phyloP scores from a whole-genome alignment of 2,888 invertebrate species.

The Drosophila histrio region DNA sequence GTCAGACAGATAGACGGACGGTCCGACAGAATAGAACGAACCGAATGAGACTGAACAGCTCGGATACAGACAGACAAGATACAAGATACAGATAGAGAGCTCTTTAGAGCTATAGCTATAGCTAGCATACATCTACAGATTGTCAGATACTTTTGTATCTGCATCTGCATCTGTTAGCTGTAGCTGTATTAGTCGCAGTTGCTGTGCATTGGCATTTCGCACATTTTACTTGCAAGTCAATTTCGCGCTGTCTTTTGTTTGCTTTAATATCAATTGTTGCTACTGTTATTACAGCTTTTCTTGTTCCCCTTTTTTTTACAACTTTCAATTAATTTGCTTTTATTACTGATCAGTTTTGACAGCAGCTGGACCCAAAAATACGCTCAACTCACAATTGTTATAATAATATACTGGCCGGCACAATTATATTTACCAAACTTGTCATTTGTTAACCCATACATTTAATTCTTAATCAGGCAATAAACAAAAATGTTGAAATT shows the following conservation, averaged over 20 bases:
- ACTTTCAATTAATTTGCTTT: constrained; percentile 20
- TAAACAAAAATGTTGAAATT: too few species aligned
- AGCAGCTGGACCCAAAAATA: not conserved
- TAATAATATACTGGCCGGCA: too few species aligned
- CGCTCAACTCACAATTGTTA: too few species aligned
- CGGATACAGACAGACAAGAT: constrained; percentile 18
- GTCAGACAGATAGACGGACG: constrained; percentile 9
- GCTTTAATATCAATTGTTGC: constrained; percentile 38
- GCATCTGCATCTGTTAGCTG: constrained; percentile 17
- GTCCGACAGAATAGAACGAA: constrained; percentile 6
- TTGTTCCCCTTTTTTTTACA: not conserved
- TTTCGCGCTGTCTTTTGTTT: constrained; percentile 57
- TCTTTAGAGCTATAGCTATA: not conserved
- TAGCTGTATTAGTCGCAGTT: constrained; percentile 23
- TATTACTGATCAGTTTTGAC: constrained; percentile 28
- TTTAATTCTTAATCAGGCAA: too few species aligned
- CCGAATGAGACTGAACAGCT: constrained; percentile 1
- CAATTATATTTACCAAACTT: too few species aligned
- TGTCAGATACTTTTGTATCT: constrained; percentile 17
- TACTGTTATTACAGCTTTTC: constrained; percentile 14
- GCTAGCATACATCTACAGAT: constrained; percentile 1
- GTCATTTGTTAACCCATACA: too few species aligned
- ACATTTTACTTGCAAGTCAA: constrained; percentile 56
- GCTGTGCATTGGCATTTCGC: constrained; percentile 46
- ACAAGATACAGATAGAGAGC: constrained; percentile 20